Evolutionary conservation across 2,888 invertebrate genomes (phyloP).

Genomic region (Rhyacophila evoluta): DNA sequence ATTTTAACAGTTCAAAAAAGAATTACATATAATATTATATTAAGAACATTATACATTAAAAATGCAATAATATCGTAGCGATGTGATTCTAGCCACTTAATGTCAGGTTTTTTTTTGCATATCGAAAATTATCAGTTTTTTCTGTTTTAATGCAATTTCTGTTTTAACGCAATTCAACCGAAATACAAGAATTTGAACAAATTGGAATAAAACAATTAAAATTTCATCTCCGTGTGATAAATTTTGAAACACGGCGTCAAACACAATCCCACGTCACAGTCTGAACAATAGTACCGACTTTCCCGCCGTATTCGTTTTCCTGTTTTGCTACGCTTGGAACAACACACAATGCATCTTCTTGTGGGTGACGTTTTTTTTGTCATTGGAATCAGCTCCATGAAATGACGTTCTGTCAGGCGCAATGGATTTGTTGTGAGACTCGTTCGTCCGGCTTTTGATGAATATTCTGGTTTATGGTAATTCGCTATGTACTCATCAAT

Average conservation of each 20-base stretch:
- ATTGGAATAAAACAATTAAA: not conserved
- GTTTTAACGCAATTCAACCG: too few species aligned
- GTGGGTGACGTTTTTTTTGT: not conserved
- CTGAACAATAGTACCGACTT: slow-evolving; percentile 31
- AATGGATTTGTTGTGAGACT: not conserved
- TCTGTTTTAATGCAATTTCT: too few species aligned
- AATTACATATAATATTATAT: too few species aligned
- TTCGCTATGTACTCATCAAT: not conserved
- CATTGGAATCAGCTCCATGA: slow-evolving; percentile 5
- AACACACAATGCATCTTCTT: not conserved
- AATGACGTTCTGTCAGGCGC: not conserved
- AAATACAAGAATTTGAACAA: too few species aligned
- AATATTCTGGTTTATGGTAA: not conserved
- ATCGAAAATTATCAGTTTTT: too few species aligned
- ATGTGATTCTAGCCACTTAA: too few species aligned
- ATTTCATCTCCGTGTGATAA: slow-evolving; percentile 20
- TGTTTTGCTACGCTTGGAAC: not conserved
- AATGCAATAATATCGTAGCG: too few species aligned
- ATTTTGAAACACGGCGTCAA: slow-evolving; percentile 30
- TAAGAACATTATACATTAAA: too few species aligned
- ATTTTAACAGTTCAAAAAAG: too few species aligned
- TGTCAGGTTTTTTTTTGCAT: too few species aligned
- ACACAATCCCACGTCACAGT: slow-evolving; percentile 33
- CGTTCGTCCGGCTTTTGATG: slow-evolving; percentile 22
- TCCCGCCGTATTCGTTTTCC: slow-evolving; percentile 30